A percentile compares a stretch with the other conserved stretches of the same genome.
Evolutionary conservation across 2,113 vertebrate species (phyloP).

Genomic region (Hippocampus comes): DNA sequence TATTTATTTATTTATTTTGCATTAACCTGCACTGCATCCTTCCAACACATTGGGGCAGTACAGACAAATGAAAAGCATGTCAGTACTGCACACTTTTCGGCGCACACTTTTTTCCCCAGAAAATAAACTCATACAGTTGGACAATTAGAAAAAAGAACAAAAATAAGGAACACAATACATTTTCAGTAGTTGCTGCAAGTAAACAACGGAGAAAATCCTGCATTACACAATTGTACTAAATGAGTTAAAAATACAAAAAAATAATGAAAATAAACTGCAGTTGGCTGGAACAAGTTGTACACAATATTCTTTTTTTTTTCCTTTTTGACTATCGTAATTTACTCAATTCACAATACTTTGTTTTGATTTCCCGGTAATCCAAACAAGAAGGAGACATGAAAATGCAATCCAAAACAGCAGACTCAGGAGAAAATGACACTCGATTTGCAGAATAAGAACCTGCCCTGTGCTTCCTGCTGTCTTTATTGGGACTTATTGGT

Average conservation of each 20-base stretch:
- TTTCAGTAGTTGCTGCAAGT: neutral
- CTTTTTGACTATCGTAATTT: neutral
- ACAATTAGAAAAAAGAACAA: neutral
- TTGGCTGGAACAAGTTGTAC: too few species aligned
- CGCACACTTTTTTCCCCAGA: too few species aligned
- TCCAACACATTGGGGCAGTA: neutral
- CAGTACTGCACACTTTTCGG: neutral
- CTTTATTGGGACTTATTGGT: constrained; percentile 1
- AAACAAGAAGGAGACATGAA: too few species aligned
- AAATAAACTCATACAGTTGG: neutral
- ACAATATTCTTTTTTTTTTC: neutral
- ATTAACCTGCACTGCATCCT: neutral
- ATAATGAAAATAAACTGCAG: neutral
- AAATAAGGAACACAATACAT: neutral
- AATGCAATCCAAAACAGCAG: too few species aligned
- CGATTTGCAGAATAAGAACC: neutral
- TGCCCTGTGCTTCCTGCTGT: neutral
- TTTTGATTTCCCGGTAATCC: neutral
- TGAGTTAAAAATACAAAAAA: neutral
- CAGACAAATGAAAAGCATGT: neutral
- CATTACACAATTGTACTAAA: neutral
- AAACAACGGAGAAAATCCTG: neutral
- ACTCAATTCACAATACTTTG: neutral
- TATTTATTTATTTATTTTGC: neutral
- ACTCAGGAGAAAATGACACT: neutral